Percentiles rank a stretch among this genome's conserved stretches.
Conservation (phyloP, 2,888 invertebrate species). For the Lasioglossum vierecki region DNA sequence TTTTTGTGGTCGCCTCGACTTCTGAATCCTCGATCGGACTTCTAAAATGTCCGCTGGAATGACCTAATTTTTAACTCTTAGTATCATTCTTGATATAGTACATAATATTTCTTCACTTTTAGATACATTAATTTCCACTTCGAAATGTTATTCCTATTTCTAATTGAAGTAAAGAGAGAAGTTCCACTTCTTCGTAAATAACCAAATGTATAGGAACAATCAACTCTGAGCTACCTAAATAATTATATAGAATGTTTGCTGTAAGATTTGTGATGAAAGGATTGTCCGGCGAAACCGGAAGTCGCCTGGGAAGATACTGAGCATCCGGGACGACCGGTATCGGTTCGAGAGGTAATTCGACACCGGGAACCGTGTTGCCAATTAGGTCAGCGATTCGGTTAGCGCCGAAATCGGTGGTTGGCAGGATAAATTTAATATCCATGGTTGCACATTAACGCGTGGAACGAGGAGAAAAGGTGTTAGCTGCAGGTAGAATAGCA, state of each 20-base stretch:
- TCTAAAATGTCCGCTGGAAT: not conserved
- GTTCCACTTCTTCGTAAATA: not conserved
- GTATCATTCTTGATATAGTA: not conserved
- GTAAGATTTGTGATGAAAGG: not conserved
- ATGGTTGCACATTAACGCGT: slow-evolving; percentile 54
- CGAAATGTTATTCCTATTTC: not conserved
- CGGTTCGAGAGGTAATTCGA: slow-evolving; percentile 74
- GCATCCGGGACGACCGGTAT: slow-evolving; percentile 14
- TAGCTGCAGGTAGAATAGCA: slow-evolving; percentile 48
- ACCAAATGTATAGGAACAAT: not conserved
- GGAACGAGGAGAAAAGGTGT: slow-evolving; percentile 65
- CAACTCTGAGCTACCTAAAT: not conserved
- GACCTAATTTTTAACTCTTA: not conserved
- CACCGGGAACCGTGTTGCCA: slow-evolving; percentile 72
- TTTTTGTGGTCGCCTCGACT: not conserved
- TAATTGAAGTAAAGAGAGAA: not conserved
- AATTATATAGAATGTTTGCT: not conserved
- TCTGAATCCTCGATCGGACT: not conserved
- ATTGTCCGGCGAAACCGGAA: not conserved
- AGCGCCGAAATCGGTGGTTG: slow-evolving; percentile 76
- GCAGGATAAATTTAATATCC: slow-evolving; percentile 80
- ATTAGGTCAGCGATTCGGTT: slow-evolving; percentile 80
- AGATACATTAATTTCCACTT: not conserved
- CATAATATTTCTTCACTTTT: not conserved
- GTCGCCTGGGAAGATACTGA: not conserved